A percentile compares a stretch with the other conserved stretches of the same genome.
Conservation (phyloP, 2,888 invertebrate species). For the Calephelis perditalis region DNA sequence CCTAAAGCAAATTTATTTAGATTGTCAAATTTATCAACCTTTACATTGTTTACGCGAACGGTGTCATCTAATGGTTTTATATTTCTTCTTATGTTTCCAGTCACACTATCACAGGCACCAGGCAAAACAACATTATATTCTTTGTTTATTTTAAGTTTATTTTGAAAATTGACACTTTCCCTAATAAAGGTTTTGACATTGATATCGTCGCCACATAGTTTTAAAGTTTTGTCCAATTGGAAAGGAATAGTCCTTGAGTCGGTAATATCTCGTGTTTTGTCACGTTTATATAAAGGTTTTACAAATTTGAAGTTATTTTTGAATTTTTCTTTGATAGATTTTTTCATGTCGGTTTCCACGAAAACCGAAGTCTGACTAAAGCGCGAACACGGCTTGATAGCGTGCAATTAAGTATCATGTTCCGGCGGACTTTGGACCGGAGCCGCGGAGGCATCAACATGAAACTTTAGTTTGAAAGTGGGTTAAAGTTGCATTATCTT, state of each 20-base stretch:
- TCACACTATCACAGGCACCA: conserved; percentile 37
- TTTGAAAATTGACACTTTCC: conserved; percentile 33
- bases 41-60: neutral
- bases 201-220: conserved; percentile 54
- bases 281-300: conserved; percentile 57
- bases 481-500: conserved; percentile 25
- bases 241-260: conserved; percentile 38
- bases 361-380: conserved; percentile 37
- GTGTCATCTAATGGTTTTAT: neutral
- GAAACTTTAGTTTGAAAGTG: conserved; percentile 33
- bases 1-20: conserved; percentile 23
- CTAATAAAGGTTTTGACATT: conserved; percentile 41
- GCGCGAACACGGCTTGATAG: conserved; percentile 37
- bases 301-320: conserved; percentile 49
- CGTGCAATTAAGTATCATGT: conserved; percentile 36
- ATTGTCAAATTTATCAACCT: neutral
- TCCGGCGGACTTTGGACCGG: conserved; percentile 39
- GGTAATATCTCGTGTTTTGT: conserved; percentile 37
- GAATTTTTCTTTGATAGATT: conserved; percentile 43
- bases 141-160: conserved; percentile 33
- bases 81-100: neutral
- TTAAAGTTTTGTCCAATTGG: conserved; percentile 40
- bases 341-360: conserved; percentile 32
- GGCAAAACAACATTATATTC: conserved; percentile 37
- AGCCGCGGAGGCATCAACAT: conserved; percentile 44